Evolutionary conservation across 1,140 invertebrate species (phyloP), one percentile per base, ranked within the genome.

Genomic region (Pachypeltis micranthus): DNA sequence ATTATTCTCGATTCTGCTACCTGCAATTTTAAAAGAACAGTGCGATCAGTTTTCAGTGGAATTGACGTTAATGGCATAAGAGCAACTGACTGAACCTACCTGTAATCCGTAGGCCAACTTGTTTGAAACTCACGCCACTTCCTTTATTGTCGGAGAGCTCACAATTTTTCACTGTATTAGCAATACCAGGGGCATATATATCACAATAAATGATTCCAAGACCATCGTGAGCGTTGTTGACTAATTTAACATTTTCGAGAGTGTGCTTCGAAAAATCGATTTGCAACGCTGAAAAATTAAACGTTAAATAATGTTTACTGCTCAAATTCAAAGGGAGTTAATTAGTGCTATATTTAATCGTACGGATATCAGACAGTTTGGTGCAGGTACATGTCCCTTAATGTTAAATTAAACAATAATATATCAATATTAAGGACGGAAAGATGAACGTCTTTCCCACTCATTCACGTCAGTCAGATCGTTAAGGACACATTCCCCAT

Each of bases 191-290:
- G 1, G 86, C 86, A 74, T 90, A 93, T 31, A 94, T 83, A 73
- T 95, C 90, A 0, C 90, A 90, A 72, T 93, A 95, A 21, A 93
- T 75, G 31, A 96, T 81, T 14, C 91, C 91, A 16, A 96, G 73
- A 0, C 93, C 93, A 73, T 94, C 90, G 70, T 91, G 86, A 26
- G 86, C 82, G 73, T 94, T 96, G 67, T 91, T 83, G 0, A 81
- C 75, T 1, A 96, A 77, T 68, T 83, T 81, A 2, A 96, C 81
- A 67, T 88, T 88, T 70, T 93, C 87, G 65, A 98, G 78, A 25
- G 89, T 86, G 71, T 98, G 94, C 60, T 90, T 83, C 59, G 93
- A 90, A 74, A 98, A 96, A 75, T 99, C 96, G 62, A 98, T 89
- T 78, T 96, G 93, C 1, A 99, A 74, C 0, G 95, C 96, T 76